Base-by-base conservation (phyloP, 2,113 vertebrate species). In the Diphyllodes magnificus region DNA sequence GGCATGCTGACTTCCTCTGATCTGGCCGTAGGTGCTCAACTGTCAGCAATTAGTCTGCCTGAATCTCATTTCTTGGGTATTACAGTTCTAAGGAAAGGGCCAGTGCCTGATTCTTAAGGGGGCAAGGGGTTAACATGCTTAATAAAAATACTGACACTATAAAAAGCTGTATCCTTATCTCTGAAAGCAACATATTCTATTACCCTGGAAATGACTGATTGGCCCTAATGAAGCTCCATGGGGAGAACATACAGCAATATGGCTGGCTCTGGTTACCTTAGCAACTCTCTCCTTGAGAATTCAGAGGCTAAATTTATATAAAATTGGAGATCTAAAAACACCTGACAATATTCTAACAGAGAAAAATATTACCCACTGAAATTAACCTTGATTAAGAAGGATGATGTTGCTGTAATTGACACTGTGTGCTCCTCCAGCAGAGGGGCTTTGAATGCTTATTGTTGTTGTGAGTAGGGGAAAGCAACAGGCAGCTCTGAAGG, bases 241-340 rank as follows among this genome's bases (percentile, higher is more conserved):
- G 97, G 96, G 97, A 96, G 71, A 95, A 44, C 44, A 66, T 23
- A 65, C 39, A 79, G 95, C 94, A 95, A 93, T 80, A 96, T 94
- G 97, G 93, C 72, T 96, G 96, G 92, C 73, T 94, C 82, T 71
- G 73, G 98, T 98, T 98, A 95, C 98, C 98, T 92, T 98, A 97
- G 97, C 97, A 98, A 98, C 97, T 72, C 84, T 93, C 94, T 97
- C 95, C 88, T 88, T 95, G 96, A 97, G 96, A 98, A 96, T 95
- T 95, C 6, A 6, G 64, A 86, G 96, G 92, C 95, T 97, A 97
- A 95, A 96, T 96, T 97, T 97, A 93, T 97, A 97, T 95, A 82
- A 95, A 97, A 96, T 95, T 91, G 53, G 93, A 88, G 92, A 87
- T 95, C 91, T 97, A 91, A 90, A 82, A 97, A 79, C 84, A 95